Evolutionary conservation across 2,888 invertebrate species (phyloP).

Genomic region (Chloromyia formosa): DNA sequence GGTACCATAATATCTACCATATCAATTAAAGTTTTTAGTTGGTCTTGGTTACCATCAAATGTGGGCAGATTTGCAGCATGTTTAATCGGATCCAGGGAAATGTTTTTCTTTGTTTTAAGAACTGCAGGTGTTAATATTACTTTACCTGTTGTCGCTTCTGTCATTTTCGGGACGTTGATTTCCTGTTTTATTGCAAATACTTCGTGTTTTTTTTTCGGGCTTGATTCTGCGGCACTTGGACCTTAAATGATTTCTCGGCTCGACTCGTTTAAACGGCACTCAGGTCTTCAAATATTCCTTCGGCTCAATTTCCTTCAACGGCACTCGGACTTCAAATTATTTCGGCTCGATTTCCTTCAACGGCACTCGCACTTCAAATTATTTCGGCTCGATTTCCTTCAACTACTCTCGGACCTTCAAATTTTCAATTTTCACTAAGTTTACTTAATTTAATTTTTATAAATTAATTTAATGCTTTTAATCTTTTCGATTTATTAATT

Average conservation of each 20-base stretch:
- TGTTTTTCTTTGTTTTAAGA: background rate
- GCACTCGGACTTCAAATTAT: constrained; percentile 7
- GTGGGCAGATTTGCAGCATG: background rate
- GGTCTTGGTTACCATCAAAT: background rate
- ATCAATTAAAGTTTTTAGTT: background rate
- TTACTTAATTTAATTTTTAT: background rate
- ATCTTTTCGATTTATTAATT: too few species aligned
- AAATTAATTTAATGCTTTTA: too few species aligned
- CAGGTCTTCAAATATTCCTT: too few species aligned
- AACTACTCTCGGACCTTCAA: background rate
- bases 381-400: background rate
- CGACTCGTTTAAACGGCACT: too few species aligned
- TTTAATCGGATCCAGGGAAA: background rate
- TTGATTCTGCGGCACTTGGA: background rate
- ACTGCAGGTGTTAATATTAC: background rate
- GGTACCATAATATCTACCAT: background rate
- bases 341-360: background rate
- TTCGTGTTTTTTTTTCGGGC: too few species aligned
- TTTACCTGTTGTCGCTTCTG: background rate
- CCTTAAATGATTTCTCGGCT: too few species aligned
- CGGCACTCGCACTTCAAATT: constrained; percentile 6
- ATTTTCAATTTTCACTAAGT: too few species aligned
- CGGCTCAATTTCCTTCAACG: too few species aligned
- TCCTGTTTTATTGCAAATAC: too few species aligned
- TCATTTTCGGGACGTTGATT: too few species aligned